Evolutionary conservation across 2,888 invertebrate genomes (phyloP).

Genomic region (Asteroscopus sphinx): DNA sequence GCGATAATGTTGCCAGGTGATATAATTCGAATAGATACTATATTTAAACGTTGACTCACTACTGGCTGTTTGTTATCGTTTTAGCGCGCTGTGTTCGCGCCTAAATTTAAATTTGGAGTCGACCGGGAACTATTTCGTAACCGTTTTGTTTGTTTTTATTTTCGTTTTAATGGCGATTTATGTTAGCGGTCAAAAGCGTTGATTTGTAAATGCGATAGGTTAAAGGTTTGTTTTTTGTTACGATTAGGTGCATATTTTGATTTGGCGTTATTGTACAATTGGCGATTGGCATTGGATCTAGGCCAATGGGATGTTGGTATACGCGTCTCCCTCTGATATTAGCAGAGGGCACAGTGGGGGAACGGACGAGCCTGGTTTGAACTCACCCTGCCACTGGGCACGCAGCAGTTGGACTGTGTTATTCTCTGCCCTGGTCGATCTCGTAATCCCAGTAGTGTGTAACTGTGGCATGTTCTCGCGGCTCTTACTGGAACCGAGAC

Average conservation of each 20-base stretch:
- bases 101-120: conserved; percentile 77
- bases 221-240: conserved; percentile 21
- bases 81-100: conserved; percentile 73
- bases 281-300: too few relatives aligned
- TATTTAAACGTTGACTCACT: conserved; percentile 73
- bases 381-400: too few relatives aligned
- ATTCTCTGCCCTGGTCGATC: too few relatives aligned
- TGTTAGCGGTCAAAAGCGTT: conserved; percentile 16
- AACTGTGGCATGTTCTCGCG: too few relatives aligned
- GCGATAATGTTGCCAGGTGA: conserved; percentile 74
- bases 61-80: conserved; percentile 68
- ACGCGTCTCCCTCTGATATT: too few relatives aligned
- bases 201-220: conserved; percentile 28
- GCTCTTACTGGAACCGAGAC: too few relatives aligned
- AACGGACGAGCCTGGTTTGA: too few relatives aligned
- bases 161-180: conserved; percentile 44
- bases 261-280: conserved; percentile 17
- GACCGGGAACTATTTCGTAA: conserved; percentile 67
- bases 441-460: too few relatives aligned
- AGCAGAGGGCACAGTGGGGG: too few relatives aligned
- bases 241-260: conserved; percentile 11
- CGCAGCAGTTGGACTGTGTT: too few relatives aligned
- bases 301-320: too few relatives aligned
- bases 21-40: conserved; percentile 71
- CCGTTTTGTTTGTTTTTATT: conserved; percentile 62